Evolutionary conservation across 2,113 vertebrate species (phyloP), one percentile per base, ranked within the genome.

Genomic region (Cavia aperea): DNA sequence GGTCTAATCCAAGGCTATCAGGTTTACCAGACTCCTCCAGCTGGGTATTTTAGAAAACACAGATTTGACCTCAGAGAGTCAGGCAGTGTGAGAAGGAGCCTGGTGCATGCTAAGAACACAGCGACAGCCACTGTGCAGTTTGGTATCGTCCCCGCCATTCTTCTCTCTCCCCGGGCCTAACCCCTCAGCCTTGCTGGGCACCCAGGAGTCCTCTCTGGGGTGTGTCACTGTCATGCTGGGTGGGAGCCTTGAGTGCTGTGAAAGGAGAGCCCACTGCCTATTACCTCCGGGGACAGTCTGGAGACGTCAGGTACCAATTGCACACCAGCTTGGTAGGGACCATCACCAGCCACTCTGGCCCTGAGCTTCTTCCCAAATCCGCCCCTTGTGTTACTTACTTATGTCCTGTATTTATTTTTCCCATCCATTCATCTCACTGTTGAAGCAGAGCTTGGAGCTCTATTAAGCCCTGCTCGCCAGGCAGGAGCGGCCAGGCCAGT

Each of bases 111-210:
- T 13, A 3, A 49, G 75, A 23, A 3, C 49, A 10, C 8, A 5
- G 39, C 19, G 18, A 12, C 31, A 15, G 12, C 18, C 62, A 0
- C 4, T 0, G 12, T 13, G 65, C 0, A 7, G 4, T 13, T 24
- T 29, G 1, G 1, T 56, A 2, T 6, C 7, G 6, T 43, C 0
- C 29, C 31, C 3, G 51, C 21, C 23, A 0, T 19, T 29, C 29
- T 83, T 12, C 19, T 39, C 0, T 46, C 12, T 56, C 21, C 81
- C 18, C n/a, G 7, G 49, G 19, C 5, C 51, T 31, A 7, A 23
- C 5, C 15, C n/a, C 39, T 56, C 0, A 0, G 46, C 65, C 36
- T 65, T 21, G 5, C 65, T 0, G 1, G 2, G 43, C 31, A 1
- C n/a, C 68, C 46, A 46, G 89, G n/a, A 19, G 19, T 6, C 66